These are phyloP conservation scores for Paradoxurus hermaphroditus DNA, from an alignment of 2,113 vertebrate genomes.

Conservation along the genomic window DNA sequence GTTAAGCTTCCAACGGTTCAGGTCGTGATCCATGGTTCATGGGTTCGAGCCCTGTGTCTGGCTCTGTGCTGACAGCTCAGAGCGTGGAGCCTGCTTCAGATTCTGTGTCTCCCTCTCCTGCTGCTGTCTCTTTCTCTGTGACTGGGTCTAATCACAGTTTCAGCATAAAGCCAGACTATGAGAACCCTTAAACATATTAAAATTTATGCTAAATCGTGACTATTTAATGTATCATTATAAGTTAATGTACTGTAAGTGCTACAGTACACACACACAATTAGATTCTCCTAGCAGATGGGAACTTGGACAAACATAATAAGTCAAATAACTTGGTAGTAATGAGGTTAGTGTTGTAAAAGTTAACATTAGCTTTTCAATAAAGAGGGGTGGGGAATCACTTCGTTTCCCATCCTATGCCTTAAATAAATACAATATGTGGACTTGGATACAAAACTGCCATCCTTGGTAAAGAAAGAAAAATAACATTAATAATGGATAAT, in stretches of 20 bases:
- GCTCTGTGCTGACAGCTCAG: too few species aligned
- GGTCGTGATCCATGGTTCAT: too few species aligned
- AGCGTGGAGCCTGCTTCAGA: too few species aligned
- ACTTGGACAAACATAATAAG: neutral
- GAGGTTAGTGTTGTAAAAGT: neutral
- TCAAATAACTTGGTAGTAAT: neutral
- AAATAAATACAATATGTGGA: neutral
- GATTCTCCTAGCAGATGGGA: neutral
- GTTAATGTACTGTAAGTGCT: neutral
- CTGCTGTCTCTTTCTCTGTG: too few species aligned
- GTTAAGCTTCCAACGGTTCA: too few species aligned
- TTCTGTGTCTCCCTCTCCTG: too few species aligned
- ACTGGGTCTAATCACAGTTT: neutral
- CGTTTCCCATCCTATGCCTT: neutral
- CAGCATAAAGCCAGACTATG: constrained; percentile 2
- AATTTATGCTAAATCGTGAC: neutral
- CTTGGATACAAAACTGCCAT: constrained; percentile 9
- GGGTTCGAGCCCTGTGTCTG: too few species aligned
- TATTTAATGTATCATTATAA: neutral
- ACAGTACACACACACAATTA: neutral
- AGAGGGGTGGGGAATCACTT: neutral
- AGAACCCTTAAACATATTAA: neutral
- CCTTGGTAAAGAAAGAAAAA: neutral
- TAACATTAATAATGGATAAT: constrained; percentile 48
- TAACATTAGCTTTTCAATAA: neutral